A percentile compares a stretch with the other conserved stretches of the same genome.
These are phyloP conservation scores for Australoheros scitulus DNA, from an alignment of 2,113 vertebrate species.

Conservation along the genomic window DNA sequence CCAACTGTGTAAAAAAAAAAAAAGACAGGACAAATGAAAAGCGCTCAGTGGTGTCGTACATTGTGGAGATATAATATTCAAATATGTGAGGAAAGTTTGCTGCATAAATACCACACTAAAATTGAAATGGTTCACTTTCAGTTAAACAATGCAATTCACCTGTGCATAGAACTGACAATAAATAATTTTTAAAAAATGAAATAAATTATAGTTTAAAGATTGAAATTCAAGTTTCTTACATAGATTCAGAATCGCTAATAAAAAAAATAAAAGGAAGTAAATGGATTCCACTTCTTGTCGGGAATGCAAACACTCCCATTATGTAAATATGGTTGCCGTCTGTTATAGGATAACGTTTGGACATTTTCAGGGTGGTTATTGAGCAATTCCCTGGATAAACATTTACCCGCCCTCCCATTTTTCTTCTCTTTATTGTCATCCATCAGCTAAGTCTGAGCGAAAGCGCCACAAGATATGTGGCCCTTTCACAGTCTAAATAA, in stretches of 20 bases:
- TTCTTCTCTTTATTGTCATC: constrained; percentile 29
- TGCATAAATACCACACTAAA: neutral
- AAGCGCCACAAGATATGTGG: constrained; percentile 4
- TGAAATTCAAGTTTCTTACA: neutral
- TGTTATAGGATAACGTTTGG: neutral
- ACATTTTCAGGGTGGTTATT: constrained; percentile 33
- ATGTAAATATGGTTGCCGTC: constrained; percentile 23
- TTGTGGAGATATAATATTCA: neutral
- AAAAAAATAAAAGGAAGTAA: neutral
- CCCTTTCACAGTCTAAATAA: constrained; percentile 5
- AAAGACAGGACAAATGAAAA: constrained; percentile 3
- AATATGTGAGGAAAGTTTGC: neutral
- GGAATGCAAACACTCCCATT: constrained; percentile 43
- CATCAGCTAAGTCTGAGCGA: constrained; percentile 16
- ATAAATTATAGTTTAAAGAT: neutral
- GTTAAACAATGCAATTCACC: neutral
- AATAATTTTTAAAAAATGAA: neutral
- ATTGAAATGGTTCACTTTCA: neutral
- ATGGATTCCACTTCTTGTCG: neutral
- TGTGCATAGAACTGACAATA: neutral
- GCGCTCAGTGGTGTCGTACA: neutral
- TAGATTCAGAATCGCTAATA: neutral
- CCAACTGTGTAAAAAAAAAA: constrained; percentile 69
- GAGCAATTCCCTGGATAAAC: constrained; percentile 59
- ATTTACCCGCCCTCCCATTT: constrained; percentile 49